These are phyloP conservation scores for Rhamnusium bicolor DNA, from an alignment of 2,888 invertebrate genomes.

Conservation along the genomic window DNA sequence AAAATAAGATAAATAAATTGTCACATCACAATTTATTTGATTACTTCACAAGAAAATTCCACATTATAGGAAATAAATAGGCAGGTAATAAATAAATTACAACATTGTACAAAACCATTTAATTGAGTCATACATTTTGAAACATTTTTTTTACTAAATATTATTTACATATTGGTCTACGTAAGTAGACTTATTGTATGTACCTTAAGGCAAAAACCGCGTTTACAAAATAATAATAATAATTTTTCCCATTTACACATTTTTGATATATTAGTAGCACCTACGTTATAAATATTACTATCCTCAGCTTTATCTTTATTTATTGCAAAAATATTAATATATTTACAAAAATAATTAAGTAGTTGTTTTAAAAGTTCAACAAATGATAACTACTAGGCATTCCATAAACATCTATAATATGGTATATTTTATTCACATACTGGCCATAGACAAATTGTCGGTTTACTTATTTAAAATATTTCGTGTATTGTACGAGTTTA, in stretches of 20 bases:
- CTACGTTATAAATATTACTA: constrained; percentile 4
- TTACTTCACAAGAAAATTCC: no score
- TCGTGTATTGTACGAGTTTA: not conserved
- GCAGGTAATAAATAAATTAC: not conserved
- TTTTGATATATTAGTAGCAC: constrained; percentile 8
- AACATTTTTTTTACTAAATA: constrained; percentile 19
- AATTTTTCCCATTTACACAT: not conserved
- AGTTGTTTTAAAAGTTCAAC: not conserved
- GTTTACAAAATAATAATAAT: constrained; percentile 2
- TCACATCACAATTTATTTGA: no score
- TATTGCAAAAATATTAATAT: constrained; percentile 26
- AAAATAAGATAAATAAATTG: no score
- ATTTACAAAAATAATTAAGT: constrained; percentile 19
- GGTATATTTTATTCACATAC: not conserved
- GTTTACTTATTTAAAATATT: not conserved
- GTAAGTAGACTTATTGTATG: constrained; percentile 22
- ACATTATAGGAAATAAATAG: not conserved
- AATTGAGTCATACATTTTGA: constrained; percentile 31
- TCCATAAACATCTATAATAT: not conserved
- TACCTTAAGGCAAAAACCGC: constrained; percentile 31
- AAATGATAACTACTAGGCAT: not conserved
- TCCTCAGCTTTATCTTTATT: not conserved
- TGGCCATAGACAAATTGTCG: constrained; percentile 1
- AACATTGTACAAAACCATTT: constrained; percentile 29
- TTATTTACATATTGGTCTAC: constrained; percentile 29